Percentiles rank a stretch among this genome's conserved stretches.
phyloP scores from a whole-genome alignment of 2,888 invertebrate genomes.

The Drosophila sordidapex region DNA sequence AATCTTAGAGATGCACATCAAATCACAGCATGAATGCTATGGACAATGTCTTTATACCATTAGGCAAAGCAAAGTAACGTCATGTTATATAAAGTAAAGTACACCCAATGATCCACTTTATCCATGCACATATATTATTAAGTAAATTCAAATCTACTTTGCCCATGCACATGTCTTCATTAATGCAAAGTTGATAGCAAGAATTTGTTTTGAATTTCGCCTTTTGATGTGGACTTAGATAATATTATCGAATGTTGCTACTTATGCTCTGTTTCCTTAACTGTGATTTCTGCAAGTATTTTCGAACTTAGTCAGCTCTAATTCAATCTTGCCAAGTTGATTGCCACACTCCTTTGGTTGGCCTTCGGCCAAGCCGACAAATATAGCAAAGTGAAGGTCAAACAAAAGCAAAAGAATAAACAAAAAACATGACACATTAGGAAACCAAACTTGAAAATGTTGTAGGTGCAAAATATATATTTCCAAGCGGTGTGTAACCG shows the following conservation, averaged over 20 bases:
- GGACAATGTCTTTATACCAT: not conserved
- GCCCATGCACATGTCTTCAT: not conserved
- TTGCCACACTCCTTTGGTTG: conserved; percentile 17
- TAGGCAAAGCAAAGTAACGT: not conserved
- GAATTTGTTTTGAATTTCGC: not conserved
- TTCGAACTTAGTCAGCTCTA: conserved; percentile 26
- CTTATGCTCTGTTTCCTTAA: not conserved
- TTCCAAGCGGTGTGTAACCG: conserved; percentile 34
- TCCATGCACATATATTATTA: not conserved
- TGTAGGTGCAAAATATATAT: conserved; percentile 53
- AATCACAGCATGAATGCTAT: not conserved
- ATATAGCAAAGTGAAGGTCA: conserved; percentile 20
- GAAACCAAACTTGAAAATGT: conserved; percentile 53
- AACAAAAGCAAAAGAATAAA: conserved; percentile 17
- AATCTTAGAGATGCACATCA: conserved; percentile 23
- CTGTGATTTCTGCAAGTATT: not conserved
- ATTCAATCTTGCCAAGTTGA: not conserved
- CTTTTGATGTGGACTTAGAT: not conserved
- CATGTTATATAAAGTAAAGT: not conserved
- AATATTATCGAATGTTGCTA: not conserved
- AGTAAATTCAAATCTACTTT: not conserved
- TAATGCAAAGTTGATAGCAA: not conserved
- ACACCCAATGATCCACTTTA: not conserved
- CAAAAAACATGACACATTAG: conserved; percentile 42
- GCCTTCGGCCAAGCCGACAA: conserved; percentile 30